phyloP scores from a whole-genome alignment of 2,113 vertebrate genomes.

The Oreochromis tanganicae region DNA sequence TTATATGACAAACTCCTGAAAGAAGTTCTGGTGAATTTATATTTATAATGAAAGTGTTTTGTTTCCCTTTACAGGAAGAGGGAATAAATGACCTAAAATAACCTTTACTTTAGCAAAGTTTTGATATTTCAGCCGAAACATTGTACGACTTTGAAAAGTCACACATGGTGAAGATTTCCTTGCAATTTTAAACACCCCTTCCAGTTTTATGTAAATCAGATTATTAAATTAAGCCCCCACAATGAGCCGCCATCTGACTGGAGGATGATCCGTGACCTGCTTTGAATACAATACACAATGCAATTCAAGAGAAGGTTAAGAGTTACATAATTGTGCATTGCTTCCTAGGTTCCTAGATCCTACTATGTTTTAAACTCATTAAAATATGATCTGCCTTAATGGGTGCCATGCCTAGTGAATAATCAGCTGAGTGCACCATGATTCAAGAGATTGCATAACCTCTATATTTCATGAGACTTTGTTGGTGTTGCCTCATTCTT shows the following conservation, averaged over 20 bases:
- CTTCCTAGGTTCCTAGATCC: neutral
- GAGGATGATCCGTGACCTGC: conserved; percentile 13
- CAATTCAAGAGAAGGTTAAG: neutral
- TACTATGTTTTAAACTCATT: conserved; percentile 7
- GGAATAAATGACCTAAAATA: neutral
- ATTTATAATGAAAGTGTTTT: neutral
- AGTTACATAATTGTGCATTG: conserved; percentile 10
- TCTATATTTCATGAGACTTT: conserved; percentile 36
- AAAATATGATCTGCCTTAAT: conserved; percentile 24
- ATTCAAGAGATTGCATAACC: conserved; percentile 33
- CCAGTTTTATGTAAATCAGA: conserved; percentile 23
- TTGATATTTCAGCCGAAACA: neutral
- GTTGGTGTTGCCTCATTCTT: conserved; percentile 30
- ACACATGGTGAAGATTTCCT: neutral
- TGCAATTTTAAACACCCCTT: conserved; percentile 4
- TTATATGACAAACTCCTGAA: neutral
- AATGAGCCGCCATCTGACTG: conserved; percentile 7
- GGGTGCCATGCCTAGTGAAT: neutral
- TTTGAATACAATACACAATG: neutral
- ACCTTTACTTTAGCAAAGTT: neutral
- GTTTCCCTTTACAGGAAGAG: neutral
- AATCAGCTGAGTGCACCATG: conserved; percentile 25
- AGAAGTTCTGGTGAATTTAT: neutral
- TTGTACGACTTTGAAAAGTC: conserved; percentile 13
- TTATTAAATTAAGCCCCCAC: conserved; percentile 27